These are phyloP conservation scores for Gymnodraco acuticeps DNA, from an alignment of 2,797 vertebrate species.

Conservation along the genomic window DNA sequence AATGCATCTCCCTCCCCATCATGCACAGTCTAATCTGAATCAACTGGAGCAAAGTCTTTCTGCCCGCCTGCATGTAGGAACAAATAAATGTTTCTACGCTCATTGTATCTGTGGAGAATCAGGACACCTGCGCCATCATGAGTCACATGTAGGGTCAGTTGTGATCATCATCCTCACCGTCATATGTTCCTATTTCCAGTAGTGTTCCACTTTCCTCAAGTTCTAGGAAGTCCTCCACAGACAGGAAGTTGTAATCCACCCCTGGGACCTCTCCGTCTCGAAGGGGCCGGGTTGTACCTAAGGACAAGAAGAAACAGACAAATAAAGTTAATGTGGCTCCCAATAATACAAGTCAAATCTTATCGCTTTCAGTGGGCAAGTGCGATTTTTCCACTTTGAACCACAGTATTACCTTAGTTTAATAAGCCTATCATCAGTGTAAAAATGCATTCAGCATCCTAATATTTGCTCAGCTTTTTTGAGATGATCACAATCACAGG, in stretches of 20 bases:
- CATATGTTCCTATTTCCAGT: slow-evolving; percentile 96
- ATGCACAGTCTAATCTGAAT: slow-evolving; percentile 70
- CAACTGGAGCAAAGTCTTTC: slow-evolving; percentile 49
- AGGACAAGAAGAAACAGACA: slow-evolving; percentile 37
- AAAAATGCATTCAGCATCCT: slow-evolving; percentile 26
- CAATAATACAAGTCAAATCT: slow-evolving; percentile 2
- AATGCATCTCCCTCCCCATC: slow-evolving; percentile 56
- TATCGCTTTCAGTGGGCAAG: slow-evolving; percentile 11
- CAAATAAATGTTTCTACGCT: slow-evolving; percentile 47
- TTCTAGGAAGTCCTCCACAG: slow-evolving; percentile 93
- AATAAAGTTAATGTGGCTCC: slow-evolving; percentile 11
- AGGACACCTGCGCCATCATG: slow-evolving; percentile 54
- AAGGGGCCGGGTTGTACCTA: slow-evolving; percentile 95
- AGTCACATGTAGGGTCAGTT: slow-evolving; percentile 33
- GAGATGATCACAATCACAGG: slow-evolving; percentile 28
- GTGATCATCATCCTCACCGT: slow-evolving; percentile 86
- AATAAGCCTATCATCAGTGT: slow-evolving; percentile 20
- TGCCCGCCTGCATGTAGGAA: slow-evolving; percentile 52
- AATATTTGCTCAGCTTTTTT: slow-evolving; percentile 33
- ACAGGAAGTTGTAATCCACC: slow-evolving; percentile 97
- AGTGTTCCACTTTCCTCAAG: slow-evolving; percentile 94
- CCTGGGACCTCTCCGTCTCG: slow-evolving; percentile 95
- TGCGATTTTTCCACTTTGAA: not conserved
- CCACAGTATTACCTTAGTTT: slow-evolving; percentile 12
- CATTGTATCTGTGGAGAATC: slow-evolving; percentile 53